Conservation (phyloP, 2,113 vertebrate species). For the Anolis carolinensis region DNA sequence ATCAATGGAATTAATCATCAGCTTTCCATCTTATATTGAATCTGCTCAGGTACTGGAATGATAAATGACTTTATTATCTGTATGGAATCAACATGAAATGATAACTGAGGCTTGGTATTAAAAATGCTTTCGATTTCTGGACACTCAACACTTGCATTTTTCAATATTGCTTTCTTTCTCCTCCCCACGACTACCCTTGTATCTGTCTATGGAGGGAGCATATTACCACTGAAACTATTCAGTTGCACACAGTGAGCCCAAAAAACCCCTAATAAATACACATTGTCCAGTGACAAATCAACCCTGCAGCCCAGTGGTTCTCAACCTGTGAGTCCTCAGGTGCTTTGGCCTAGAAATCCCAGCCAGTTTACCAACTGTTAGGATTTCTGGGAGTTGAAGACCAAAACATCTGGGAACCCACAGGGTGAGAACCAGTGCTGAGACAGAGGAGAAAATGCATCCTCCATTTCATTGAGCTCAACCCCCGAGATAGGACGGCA, state of each 20-base stretch:
- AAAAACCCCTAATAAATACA: neutral
- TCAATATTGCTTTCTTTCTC: neutral
- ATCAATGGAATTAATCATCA: slow-evolving; percentile 78
- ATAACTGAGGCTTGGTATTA: slow-evolving; percentile 7
- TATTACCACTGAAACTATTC: neutral
- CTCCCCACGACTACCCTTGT: neutral
- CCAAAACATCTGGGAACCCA: no score
- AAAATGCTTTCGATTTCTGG: slow-evolving; percentile 21
- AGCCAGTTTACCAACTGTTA: no score
- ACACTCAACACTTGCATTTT: neutral
- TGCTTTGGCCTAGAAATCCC: no score
- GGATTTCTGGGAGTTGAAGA: no score
- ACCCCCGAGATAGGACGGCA: no score
- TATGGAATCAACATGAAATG: slow-evolving; percentile 48
- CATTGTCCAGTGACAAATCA: neutral
- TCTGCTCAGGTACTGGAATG: slow-evolving; percentile 51
- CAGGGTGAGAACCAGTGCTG: no score
- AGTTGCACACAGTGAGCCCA: neutral
- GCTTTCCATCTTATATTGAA: slow-evolving; percentile 66
- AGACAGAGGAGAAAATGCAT: no score
- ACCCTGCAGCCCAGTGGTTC: no score
- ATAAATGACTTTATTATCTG: slow-evolving; percentile 76
- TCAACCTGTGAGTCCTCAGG: no score
- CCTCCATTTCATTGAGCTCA: no score
- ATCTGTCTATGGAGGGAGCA: neutral